Evolutionary conservation across 2,888 invertebrate species (phyloP), one percentile per base, ranked within the genome.

Genomic region (Abrostola triplasia): DNA sequence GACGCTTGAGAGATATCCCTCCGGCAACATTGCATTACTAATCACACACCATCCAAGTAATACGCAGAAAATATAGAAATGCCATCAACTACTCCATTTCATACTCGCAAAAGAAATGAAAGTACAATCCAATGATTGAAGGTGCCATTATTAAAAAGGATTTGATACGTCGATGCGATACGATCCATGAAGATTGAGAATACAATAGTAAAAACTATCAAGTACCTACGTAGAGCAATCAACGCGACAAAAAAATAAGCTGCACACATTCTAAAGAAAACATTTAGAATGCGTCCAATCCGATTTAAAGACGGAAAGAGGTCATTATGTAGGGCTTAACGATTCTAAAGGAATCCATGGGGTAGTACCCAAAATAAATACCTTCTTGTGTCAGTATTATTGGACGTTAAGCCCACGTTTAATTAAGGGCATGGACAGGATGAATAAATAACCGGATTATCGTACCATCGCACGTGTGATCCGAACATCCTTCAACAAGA

Each of bases 371-470:
- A 81, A 87, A 88, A 88, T 87, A 89, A 90, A 91, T 89, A 88
- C 83, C 81, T 76, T 83, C 84, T 81, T 80, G 80, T 84, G 85
- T 84, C 84, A 84, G 85, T 75, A 79, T 85, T 83, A 83, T 82
- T 78, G 77, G 73, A 82, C 74, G 76, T 74, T 82, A 85, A 86
- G 83, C 84, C 84, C 82, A 70, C 76, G 77, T 88, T 90, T 91
- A 91, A 92, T 92, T 90, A 90, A 84, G 81, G 81, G 74, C 79
- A 83, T 71, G 79, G 82, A 77, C 77, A 82, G 86, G 87, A 87
- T 83, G 87, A 88, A 92, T 92, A 93, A 92, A 93, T 91, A 90
- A 90, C 84, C 79, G 88, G 90, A 92, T 93, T 92, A 93, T 92
- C 90, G 80, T 77, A 83, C 84, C 86, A 92, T 92, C 91, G 87